phyloP scores from a whole-genome alignment of 1,140 invertebrate genomes.

The Plodia interpunctella region DNA sequence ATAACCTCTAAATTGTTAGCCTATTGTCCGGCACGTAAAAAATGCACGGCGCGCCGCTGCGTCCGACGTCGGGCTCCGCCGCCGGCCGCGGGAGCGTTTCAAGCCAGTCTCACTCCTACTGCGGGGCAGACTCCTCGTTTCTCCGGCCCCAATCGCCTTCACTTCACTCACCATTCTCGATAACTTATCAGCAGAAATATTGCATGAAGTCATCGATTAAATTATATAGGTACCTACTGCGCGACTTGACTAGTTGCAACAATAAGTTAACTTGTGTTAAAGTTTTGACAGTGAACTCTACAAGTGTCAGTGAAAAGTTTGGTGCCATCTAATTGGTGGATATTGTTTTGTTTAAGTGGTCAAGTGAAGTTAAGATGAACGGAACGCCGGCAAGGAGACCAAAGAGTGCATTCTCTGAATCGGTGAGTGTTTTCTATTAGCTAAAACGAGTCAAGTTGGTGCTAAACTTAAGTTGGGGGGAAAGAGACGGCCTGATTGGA shows the following conservation, averaged over 20 bases:
- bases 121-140: slow-evolving; percentile 40
- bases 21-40: slow-evolving; percentile 56
- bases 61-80: background rate
- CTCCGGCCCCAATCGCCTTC: slow-evolving; percentile 29
- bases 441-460: slow-evolving; percentile 7
- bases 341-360: slow-evolving; percentile 43
- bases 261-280: slow-evolving; percentile 38
- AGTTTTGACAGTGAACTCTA: slow-evolving; percentile 67
- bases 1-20: slow-evolving; percentile 43
- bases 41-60: slow-evolving; percentile 39
- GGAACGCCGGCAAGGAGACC: slow-evolving; percentile 64
- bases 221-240: slow-evolving; percentile 42
- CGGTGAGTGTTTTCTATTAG: slow-evolving; percentile 40
- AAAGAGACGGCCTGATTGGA: slow-evolving; percentile 7
- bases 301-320: slow-evolving; percentile 72
- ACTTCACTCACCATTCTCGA: slow-evolving; percentile 38
- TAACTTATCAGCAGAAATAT: slow-evolving; percentile 67
- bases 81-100: background rate
- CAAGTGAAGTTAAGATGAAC: slow-evolving; percentile 49
- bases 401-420: slow-evolving; percentile 67
- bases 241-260: slow-evolving; percentile 13
- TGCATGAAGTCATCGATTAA: slow-evolving; percentile 73
- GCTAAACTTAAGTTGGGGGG: slow-evolving; percentile 7
- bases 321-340: slow-evolving; percentile 49
- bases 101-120: slow-evolving; percentile 51